Percentiles rank a stretch among this genome's conserved stretches.
phyloP scores from a whole-genome alignment of 2,888 invertebrate genomes.

The Carcina quercana region DNA sequence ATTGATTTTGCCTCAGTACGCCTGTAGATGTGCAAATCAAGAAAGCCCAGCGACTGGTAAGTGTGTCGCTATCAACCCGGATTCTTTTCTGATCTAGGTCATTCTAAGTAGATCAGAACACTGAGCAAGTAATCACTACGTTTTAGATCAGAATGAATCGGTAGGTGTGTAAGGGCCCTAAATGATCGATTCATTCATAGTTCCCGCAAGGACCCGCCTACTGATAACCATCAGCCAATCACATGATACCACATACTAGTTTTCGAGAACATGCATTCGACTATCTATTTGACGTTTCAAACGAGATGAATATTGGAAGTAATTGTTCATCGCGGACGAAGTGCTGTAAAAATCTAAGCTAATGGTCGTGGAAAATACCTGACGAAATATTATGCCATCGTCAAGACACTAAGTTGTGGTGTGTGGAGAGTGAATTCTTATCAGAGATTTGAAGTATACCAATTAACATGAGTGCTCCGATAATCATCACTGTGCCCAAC shows the following conservation, averaged over 20 bases:
- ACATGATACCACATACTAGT: conserved; percentile 47
- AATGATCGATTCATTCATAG: too few relatives aligned
- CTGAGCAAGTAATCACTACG: too few relatives aligned
- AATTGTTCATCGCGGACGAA: conserved; percentile 34
- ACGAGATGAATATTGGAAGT: conserved; percentile 58
- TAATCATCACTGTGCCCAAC: conserved; percentile 68
- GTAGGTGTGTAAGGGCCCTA: too few relatives aligned
- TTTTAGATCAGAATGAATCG: too few relatives aligned
- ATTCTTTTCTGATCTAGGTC: too few relatives aligned
- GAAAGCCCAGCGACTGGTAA: too few relatives aligned
- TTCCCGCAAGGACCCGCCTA: conserved; percentile 33
- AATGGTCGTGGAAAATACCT: conserved; percentile 27
- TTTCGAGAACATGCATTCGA: conserved; percentile 37
- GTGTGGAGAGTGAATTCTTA: conserved; percentile 30
- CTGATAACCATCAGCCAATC: conserved; percentile 39
- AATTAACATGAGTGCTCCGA: conserved; percentile 60
- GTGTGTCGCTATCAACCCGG: too few relatives aligned
- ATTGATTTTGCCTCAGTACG: too few relatives aligned
- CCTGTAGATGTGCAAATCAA: too few relatives aligned
- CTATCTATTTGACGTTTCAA: conserved; percentile 27
- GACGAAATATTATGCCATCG: conserved; percentile 41
- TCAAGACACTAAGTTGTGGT: conserved; percentile 34
- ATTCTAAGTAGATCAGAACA: too few relatives aligned
- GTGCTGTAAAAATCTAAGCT: conserved; percentile 43
- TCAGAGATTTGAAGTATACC: conserved; percentile 22